These are phyloP conservation scores for Hypselothyrea guttata DNA, from an alignment of 2,888 invertebrate species.

Conservation along the genomic window DNA sequence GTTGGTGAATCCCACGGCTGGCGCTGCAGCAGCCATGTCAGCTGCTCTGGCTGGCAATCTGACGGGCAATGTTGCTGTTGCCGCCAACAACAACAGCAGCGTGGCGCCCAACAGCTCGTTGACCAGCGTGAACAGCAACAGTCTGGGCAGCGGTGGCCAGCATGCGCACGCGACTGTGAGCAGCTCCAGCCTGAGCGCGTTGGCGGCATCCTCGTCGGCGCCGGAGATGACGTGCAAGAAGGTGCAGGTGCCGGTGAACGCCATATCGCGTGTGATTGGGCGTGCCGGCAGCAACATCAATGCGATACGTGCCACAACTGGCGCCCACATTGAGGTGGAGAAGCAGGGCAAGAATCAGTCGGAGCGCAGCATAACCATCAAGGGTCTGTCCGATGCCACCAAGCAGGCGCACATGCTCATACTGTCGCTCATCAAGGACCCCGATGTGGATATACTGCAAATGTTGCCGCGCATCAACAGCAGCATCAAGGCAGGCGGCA, in stretches of 20 bases:
- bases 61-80: conserved; percentile 6
- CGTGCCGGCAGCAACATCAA: conserved; percentile 99
- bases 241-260: conserved; percentile 96
- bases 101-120: conserved; percentile 42
- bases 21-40: too few relatives aligned
- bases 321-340: conserved; percentile 99
- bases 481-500: conserved; percentile 75
- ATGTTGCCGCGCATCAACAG: conserved; percentile 87
- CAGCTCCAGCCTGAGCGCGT: conserved; percentile 52
- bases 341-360: conserved; percentile 97
- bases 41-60: conserved; percentile 10
- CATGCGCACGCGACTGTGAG: conserved; percentile 57
- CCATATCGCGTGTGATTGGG: conserved; percentile 98
- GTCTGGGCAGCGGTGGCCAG: conserved; percentile 65
- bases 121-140: conserved; percentile 38
- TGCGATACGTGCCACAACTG: conserved; percentile 97
- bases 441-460: conserved; percentile 94
- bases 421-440: conserved; percentile 95
- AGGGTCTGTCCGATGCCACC: conserved; percentile 95
- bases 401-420: conserved; percentile 96
- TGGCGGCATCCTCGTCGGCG: conserved; percentile 52
- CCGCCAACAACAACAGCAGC: conserved; percentile 27
- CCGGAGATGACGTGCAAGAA: conserved; percentile 88
- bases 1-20: conserved; percentile 22
- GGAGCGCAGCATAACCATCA: conserved; percentile 97